phyloP scores from a whole-genome alignment of 2,113 vertebrate genomes.

The Rhea pennata region DNA sequence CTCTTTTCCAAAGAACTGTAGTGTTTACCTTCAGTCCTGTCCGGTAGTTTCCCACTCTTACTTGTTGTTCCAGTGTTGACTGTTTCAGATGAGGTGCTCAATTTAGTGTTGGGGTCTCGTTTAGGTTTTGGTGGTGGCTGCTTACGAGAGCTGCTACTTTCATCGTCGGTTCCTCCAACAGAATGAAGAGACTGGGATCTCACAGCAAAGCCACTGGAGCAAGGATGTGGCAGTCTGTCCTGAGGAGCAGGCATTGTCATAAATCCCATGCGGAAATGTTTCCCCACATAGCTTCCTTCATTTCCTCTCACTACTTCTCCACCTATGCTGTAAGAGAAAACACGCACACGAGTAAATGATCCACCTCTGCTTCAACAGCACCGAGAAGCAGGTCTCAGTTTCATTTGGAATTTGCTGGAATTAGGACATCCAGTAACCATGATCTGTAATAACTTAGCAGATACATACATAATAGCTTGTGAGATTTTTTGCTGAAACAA shows the following conservation, averaged over 20 bases:
- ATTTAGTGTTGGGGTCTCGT: conserved; percentile 93
- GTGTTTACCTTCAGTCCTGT: conserved; percentile 83
- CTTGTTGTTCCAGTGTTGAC: conserved; percentile 81
- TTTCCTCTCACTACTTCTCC: conserved; percentile 87
- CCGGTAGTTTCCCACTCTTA: conserved; percentile 80
- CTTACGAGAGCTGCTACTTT: conserved; percentile 87
- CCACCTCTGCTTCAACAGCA: not conserved
- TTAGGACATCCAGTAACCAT: not conserved
- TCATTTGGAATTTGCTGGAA: not conserved
- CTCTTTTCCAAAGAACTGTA: not conserved
- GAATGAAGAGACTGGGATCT: conserved; percentile 97
- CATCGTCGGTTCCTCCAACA: conserved; percentile 89
- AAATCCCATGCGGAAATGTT: conserved; percentile 96
- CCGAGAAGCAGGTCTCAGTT: not conserved
- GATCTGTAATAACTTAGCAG: not conserved
- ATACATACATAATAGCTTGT: not conserved
- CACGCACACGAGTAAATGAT: not conserved
- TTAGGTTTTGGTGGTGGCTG: conserved; percentile 96
- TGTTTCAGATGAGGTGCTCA: conserved; percentile 93
- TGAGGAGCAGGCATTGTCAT: conserved; percentile 97
- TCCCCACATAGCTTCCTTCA: conserved; percentile 87
- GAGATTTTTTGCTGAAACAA: not conserved
- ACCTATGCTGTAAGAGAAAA: conserved; percentile 85
- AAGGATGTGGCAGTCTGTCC: conserved; percentile 89
- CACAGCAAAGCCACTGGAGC: conserved; percentile 89